phyloP scores from a whole-genome alignment of 1,140 invertebrate species.

The Rhagoletis zephyria region DNA sequence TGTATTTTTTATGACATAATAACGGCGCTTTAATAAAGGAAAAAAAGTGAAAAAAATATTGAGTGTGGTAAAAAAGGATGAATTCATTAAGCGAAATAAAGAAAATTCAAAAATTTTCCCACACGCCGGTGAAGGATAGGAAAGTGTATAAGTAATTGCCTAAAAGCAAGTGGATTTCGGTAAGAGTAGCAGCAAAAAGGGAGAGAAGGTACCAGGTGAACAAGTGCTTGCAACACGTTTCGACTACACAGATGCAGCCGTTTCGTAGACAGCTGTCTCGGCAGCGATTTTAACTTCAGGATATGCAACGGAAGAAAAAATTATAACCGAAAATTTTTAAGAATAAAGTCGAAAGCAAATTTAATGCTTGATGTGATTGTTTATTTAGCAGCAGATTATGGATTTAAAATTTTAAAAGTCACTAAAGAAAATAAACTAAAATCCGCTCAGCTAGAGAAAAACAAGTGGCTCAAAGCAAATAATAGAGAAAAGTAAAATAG shows the following conservation, averaged over 20 bases:
- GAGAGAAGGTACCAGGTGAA: background rate
- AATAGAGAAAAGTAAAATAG: background rate
- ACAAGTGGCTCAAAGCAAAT: background rate
- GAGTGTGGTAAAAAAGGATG: conserved; percentile 18
- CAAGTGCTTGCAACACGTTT: background rate
- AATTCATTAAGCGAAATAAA: background rate
- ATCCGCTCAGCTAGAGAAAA: background rate
- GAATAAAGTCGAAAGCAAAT: background rate
- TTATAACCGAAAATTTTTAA: no score
- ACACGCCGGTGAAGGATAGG: background rate
- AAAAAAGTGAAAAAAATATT: background rate
- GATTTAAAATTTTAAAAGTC: background rate
- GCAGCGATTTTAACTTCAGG: background rate
- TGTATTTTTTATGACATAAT: conserved; percentile 50
- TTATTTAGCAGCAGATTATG: conserved; percentile 18
- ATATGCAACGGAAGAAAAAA: no score
- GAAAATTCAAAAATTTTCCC: conserved; percentile 25
- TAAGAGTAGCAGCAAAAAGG: background rate
- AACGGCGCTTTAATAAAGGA: conserved; percentile 26
- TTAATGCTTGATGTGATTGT: background rate
- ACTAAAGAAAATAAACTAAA: conserved; percentile 16
- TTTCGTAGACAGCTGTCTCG: background rate
- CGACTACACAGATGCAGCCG: background rate
- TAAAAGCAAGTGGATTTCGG: background rate
- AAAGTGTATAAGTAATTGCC: no score